Percentiles rank a stretch among this genome's conserved stretches.
Conservation (phyloP, 2,797 vertebrate species). For the Urophycis tenuis region DNA sequence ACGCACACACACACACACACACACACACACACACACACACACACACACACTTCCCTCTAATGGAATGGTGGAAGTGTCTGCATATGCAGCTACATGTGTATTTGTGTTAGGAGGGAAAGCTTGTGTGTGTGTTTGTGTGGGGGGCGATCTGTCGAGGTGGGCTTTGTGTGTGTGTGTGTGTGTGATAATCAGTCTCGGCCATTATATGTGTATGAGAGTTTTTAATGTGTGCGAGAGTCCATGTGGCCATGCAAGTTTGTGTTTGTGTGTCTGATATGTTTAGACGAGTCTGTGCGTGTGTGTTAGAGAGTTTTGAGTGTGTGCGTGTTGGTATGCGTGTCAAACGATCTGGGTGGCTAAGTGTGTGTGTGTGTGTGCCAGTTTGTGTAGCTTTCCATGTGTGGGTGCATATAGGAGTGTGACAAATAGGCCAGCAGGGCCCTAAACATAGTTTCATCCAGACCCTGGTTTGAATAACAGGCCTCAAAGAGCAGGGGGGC, state of each 20-base stretch:
- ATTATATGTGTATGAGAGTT: not conserved
- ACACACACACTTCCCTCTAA: slow-evolving; percentile 22
- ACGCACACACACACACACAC: slow-evolving; percentile 12
- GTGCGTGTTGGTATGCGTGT: not conserved
- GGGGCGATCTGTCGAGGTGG: not conserved
- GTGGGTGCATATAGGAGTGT: slow-evolving; percentile 11
- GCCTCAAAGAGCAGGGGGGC: not conserved
- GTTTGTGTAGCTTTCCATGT: not conserved
- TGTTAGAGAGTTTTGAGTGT: no score
- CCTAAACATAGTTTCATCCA: not conserved
- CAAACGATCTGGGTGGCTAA: not conserved
- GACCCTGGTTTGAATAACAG: slow-evolving; percentile 3
- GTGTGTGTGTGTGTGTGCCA: not conserved
- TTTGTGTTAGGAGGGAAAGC: not conserved
- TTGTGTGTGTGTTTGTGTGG: slow-evolving; percentile 16
- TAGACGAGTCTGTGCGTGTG: slow-evolving; percentile 10
- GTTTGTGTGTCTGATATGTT: slow-evolving; percentile 3
- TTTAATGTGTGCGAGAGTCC: no score
- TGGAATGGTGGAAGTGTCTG: not conserved
- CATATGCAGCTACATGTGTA: slow-evolving; percentile 36
- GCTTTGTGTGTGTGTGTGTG: not conserved
- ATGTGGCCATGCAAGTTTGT: not conserved
- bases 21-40: slow-evolving; percentile 9
- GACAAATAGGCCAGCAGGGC: not conserved
- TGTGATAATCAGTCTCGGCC: no score